phyloP scores from a whole-genome alignment of 2,113 vertebrate genomes.

The Pantherophis guttatus region DNA sequence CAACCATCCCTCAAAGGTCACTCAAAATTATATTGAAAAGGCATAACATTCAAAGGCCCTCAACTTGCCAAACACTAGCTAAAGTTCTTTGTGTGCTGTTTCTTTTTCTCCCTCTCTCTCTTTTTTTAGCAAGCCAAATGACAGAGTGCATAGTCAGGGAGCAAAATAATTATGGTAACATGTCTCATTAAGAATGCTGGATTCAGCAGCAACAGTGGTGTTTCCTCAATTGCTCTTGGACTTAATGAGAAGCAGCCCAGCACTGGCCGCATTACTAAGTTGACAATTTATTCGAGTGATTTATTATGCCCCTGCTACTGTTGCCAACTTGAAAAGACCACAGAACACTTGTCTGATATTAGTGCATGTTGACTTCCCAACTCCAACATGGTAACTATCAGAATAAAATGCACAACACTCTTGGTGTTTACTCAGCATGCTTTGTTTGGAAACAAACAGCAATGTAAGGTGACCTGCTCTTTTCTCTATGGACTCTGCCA shows the following conservation, averaged over 20 bases:
- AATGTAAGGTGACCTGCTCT: neutral
- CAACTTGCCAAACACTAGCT: slow-evolving; percentile 20
- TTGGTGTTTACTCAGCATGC: slow-evolving; percentile 26
- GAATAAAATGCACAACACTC: neutral
- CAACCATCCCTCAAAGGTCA: slow-evolving; percentile 47
- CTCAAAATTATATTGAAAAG: slow-evolving; percentile 33
- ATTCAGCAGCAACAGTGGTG: slow-evolving; percentile 47
- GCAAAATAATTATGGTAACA: slow-evolving; percentile 63
- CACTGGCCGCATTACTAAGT: slow-evolving; percentile 51
- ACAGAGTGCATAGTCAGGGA: slow-evolving; percentile 54
- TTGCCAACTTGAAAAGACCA: slow-evolving; percentile 54
- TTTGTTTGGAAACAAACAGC: slow-evolving; percentile 5
- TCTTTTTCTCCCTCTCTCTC: neutral
- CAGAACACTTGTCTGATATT: slow-evolving; percentile 52
- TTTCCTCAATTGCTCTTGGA: slow-evolving; percentile 64
- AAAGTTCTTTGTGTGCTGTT: slow-evolving; percentile 20
- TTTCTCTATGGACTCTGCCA: neutral
- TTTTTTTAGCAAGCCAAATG: slow-evolving; percentile 46
- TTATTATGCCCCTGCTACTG: slow-evolving; percentile 59
- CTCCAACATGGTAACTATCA: slow-evolving; percentile 13
- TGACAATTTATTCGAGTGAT: slow-evolving; percentile 71
- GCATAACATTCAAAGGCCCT: slow-evolving; percentile 10
- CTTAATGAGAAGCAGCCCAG: slow-evolving; percentile 70
- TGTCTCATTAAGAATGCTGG: slow-evolving; percentile 65
- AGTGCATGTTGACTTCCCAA: slow-evolving; percentile 47